Evolutionary conservation across 2,888 invertebrate genomes (phyloP).

Genomic region (Eupithecia pulchellata): DNA sequence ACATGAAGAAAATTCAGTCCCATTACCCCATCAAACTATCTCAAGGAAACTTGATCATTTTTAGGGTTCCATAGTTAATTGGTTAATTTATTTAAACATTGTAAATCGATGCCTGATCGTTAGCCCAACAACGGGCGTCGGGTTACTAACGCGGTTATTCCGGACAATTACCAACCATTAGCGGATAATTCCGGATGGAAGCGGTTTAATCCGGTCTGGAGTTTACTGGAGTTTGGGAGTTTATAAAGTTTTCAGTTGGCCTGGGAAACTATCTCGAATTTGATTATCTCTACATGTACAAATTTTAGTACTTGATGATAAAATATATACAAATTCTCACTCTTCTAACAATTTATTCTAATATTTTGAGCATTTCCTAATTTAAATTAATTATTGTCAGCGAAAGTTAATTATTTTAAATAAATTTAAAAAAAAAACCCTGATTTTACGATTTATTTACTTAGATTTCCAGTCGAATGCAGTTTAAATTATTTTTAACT

Average conservation of each 20-base stretch:
- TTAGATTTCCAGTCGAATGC: too few relatives aligned
- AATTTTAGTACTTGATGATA: too few relatives aligned
- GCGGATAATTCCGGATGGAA: constrained; percentile 63
- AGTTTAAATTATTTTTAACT: too few relatives aligned
- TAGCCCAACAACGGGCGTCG: constrained; percentile 53
- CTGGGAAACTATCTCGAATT: background rate
- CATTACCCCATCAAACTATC: constrained; percentile 40
- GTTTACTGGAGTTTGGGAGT: constrained; percentile 38
- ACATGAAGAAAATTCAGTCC: background rate
- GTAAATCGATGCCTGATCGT: constrained; percentile 61
- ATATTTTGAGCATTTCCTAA: background rate
- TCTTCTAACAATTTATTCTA: too few relatives aligned
- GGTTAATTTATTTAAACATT: constrained; percentile 58
- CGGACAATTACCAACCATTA: constrained; percentile 76
- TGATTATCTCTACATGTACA: background rate
- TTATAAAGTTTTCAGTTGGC: background rate
- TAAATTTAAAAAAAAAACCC: too few relatives aligned
- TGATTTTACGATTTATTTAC: too few relatives aligned
- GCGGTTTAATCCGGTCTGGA: constrained; percentile 56
- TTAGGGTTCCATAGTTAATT: constrained; percentile 50
- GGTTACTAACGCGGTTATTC: constrained; percentile 74
- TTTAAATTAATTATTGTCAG: background rate
- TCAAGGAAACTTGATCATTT: constrained; percentile 43
- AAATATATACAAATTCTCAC: too few relatives aligned
- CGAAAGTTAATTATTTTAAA: too few relatives aligned